A percentile compares a stretch with the other conserved stretches of the same genome.
Evolutionary conservation across 2,797 vertebrate genomes (phyloP).

Genomic region (Betta splendens): DNA sequence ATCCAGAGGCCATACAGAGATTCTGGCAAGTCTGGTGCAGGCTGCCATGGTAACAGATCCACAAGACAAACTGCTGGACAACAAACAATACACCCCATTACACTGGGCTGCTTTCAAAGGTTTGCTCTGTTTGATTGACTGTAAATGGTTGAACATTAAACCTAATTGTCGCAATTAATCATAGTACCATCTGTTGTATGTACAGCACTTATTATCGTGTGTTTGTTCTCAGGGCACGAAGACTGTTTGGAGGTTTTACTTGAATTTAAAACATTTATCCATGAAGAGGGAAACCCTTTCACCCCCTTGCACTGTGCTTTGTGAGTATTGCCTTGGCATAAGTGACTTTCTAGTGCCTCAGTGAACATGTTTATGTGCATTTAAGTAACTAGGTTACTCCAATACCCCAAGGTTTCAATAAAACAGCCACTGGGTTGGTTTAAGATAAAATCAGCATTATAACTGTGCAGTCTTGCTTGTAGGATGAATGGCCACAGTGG

Average conservation of each 20-base stretch:
- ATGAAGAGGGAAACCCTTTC: slow-evolving; percentile 96
- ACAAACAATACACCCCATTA: slow-evolving; percentile 93
- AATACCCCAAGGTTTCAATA: too few relatives aligned
- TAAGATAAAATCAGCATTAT: background rate
- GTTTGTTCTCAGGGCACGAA: slow-evolving; percentile 88
- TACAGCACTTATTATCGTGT: slow-evolving; percentile 4
- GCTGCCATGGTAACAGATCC: slow-evolving; percentile 88
- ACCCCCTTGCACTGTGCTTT: slow-evolving; percentile 99
- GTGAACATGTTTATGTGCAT: too few relatives aligned
- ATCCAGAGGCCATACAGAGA: slow-evolving; percentile 88
- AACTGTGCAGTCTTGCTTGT: background rate
- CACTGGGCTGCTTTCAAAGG: slow-evolving; percentile 99
- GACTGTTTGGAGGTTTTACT: slow-evolving; percentile 99
- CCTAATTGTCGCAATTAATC: background rate
- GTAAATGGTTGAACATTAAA: slow-evolving; percentile 4
- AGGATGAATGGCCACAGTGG: slow-evolving; percentile 96
- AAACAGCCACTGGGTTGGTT: background rate
- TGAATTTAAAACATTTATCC: slow-evolving; percentile 95
- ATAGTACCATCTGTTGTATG: background rate
- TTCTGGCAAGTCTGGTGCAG: slow-evolving; percentile 89
- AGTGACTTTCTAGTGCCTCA: background rate
- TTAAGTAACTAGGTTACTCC: too few relatives aligned
- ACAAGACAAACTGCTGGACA: slow-evolving; percentile 92
- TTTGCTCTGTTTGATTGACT: slow-evolving; percentile 60
- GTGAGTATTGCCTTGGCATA: slow-evolving; percentile 80